Base-by-base conservation (phyloP, 1,140 invertebrate genomes). In the Drosophila navojoa region DNA sequence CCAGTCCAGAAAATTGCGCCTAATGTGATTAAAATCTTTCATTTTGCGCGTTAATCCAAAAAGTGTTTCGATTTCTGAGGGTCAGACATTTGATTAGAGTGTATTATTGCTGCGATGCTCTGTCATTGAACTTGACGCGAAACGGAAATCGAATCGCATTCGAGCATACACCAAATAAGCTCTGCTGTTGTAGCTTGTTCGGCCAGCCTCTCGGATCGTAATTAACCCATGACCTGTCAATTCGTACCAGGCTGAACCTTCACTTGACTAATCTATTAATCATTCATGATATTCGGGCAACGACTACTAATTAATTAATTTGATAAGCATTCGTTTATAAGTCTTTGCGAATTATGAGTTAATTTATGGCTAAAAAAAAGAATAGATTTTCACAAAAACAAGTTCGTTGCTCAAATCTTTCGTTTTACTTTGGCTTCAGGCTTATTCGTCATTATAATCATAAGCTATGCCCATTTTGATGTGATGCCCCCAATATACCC, bases 21-120 rank as follows among this genome's bases (percentile, higher is more conserved):
- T 89, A 87, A 87, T 87, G 71, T 87, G 82, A 87, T 87, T 87
- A 82, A 87, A 70, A 70, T 86, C 84, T 79, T 86, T 86, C 79
- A 86, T 81, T 86, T 86, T 67, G 53, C 68, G 78, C 68, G 86
- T 86, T 79, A 86, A 54, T 47, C 40, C 42, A 45, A 45, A 76
- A 77, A 74, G 29, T 47, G 70, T 32, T 66, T 42, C 40, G 47
- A 49, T 22, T 66, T 57, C 15, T 13, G 25, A 35, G 64, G 82
- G 82, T 87, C 82, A 87, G 79, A 87, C 82, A 87, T 67, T 87
- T 87, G 82, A 87, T 87, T 87, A 87, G 71, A 66, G 71, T 45
- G 50, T 68, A 73, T 57, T 71, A 29, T 4, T 5, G 15, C 32
- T 49, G 7, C 9, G 1, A 59, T 60, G 35, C 27, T 42, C 61